Percentiles rank a stretch among this genome's conserved stretches.
Conservation (phyloP, 2,888 invertebrate genomes). For the Dyspetes luteomarginatus region DNA sequence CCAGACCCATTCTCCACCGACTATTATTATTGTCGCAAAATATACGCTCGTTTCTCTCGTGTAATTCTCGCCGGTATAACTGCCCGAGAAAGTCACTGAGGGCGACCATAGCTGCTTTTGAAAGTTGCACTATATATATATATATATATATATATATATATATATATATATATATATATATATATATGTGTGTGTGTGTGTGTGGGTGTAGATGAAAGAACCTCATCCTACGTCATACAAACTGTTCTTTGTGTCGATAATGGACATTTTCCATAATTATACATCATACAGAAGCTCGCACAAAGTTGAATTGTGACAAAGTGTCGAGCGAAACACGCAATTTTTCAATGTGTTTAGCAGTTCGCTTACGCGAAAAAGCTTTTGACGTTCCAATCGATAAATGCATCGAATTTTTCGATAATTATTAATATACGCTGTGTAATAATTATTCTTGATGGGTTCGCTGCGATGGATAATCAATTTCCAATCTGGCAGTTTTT, state of each 20-base stretch:
- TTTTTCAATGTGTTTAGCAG: not conserved
- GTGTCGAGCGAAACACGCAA: not conserved
- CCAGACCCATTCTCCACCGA: slow-evolving; percentile 35
- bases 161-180: not conserved
- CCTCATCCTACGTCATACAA: not conserved
- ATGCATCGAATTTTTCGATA: not conserved
- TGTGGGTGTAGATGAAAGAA: not conserved
- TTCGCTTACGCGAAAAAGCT: not conserved
- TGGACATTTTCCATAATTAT: slow-evolving; percentile 59
- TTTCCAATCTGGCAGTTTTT: slow-evolving; percentile 1
- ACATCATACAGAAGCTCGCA: not conserved
- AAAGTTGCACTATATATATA: slow-evolving; percentile 3
- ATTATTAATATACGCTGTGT: not conserved
- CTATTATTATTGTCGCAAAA: slow-evolving; percentile 47
- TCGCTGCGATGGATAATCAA: not conserved
- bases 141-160: not conserved
- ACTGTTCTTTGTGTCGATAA: slow-evolving; percentile 33
- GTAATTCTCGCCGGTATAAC: slow-evolving; percentile 17
- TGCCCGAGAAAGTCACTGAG: slow-evolving; percentile 34
- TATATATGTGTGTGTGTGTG: not conserved
- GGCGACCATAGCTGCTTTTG: not conserved
- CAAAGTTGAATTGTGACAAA: not conserved
- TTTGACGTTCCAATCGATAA: not conserved
- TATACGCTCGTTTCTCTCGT: slow-evolving; percentile 15
- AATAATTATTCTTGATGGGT: not conserved